Percentiles rank a stretch among this genome's conserved stretches.
These are phyloP conservation scores for Phocoena sinus DNA, from an alignment of 2,113 vertebrate species.

Conservation along the genomic window DNA sequence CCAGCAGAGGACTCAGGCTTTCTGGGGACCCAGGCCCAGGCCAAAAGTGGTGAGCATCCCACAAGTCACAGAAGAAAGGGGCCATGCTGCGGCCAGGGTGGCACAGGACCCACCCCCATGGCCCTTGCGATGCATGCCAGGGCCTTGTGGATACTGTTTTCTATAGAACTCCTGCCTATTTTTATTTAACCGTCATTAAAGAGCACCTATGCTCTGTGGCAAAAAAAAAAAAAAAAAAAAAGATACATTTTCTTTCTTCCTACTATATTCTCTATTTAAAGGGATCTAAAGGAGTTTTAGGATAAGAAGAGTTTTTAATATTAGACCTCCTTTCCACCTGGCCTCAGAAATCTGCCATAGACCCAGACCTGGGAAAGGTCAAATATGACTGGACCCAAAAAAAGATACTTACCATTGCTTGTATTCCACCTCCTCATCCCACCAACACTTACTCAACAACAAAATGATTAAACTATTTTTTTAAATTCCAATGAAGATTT, in stretches of 20 bases:
- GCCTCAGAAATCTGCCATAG: background rate
- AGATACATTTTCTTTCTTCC: background rate
- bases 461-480: background rate
- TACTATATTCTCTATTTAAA: background rate
- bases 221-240: background rate
- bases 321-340: background rate
- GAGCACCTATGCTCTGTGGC: background rate
- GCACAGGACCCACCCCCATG: background rate
- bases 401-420: background rate
- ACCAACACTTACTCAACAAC: background rate
- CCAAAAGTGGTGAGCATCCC: background rate
- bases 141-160: background rate
- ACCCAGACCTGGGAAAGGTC: background rate
- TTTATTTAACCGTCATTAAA: slow-evolving; percentile 45
- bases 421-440: background rate
- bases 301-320: background rate
- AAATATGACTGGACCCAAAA: background rate
- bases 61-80: background rate
- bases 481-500: background rate
- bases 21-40: background rate
- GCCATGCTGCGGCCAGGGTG: background rate
- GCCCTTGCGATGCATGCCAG: background rate
- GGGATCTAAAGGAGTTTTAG: background rate
- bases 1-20: background rate
- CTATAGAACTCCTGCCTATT: background rate